Base-by-base conservation (phyloP, 2,113 vertebrate species). In the Eurypyga helias region DNA sequence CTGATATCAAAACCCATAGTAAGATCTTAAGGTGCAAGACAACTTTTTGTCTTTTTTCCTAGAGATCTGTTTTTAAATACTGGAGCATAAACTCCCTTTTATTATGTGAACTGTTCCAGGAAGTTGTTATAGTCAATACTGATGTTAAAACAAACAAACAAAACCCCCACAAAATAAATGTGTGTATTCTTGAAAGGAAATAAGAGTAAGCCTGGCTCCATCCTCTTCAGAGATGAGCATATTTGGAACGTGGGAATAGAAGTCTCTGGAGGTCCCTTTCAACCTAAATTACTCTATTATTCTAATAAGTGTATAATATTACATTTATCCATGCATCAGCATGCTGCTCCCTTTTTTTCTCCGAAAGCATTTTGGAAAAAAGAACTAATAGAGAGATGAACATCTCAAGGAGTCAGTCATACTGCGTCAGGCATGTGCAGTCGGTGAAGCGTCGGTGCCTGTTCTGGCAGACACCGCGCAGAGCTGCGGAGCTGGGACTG, bases 371-470 rank as follows among this genome's bases (percentile, higher is more conserved):
- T 52, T 61, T 26, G 24, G 9, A 3, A 6, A 21, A 58, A 34
- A 24, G 2, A 7, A 45, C 26, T 16, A 10, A 41, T 49, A 38
- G 10, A 17, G 24, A 62, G 66, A 7, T 36, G 6, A n/a, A 5
- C 1, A 0, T 0, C 9, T 13, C n/a, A 26, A 46, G 45, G 55
- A 6, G 28, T 2, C 6, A 10, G 13, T 17, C 9, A 0, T 8
- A 2, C 2, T 10, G 51, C 21, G 3, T 21, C 29, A 26, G 38
- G 29, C 7, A 1, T 1, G 3, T 41, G 21, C 13, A 2, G 12
- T 6, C 4, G 4, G 7, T 33, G 64, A 36, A 10, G 49, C 20
- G 12, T 31, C 1, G 2, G 24, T 23, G 5, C 19, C 15, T 3
- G 3, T 34, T 34, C 31, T 17, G 77, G 58, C 49, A 28, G 28